Base-by-base conservation (phyloP, 2,113 vertebrate genomes). In the Prietella phreatophila region DNA sequence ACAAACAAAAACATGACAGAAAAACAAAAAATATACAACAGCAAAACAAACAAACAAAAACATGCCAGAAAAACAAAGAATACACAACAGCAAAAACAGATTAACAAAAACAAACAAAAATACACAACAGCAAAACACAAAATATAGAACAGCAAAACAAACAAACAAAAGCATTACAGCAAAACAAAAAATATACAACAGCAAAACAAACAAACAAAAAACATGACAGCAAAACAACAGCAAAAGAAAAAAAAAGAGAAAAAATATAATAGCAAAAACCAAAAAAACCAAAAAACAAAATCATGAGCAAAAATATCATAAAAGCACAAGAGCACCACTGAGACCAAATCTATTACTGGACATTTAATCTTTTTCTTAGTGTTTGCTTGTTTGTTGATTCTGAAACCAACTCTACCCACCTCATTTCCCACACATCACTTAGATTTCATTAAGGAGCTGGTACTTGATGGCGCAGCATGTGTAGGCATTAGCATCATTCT, bases 401-500 rank as follows among this genome's bases (percentile, higher is more conserved):
- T 81, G 63, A 50, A 87, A 30, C 25, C 36, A 75, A 73, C 82
- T 60, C 81, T 56, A 33, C 69, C 86, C 56, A 87, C 56, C 47
- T 61, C 60, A 55, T 78, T 79, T 84, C 82, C 82, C 73, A 67
- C 60, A 84, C 82, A 50, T 60, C 42, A 11, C 56, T 85, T 84
- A 79, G 73, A 55, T 67, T 85, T 80, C 58, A 88, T 84, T 67
- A 84, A 67, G 58, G 78, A 60, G 71, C 11, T 19, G 0, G 27
- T 50, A 58, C 61, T 25, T 50, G 79, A 87, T 87, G 65, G 55
- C 80, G 83, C 58, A 84, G 82, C 73, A n/a, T 84, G 82, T 78
- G 87, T 84, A 67, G 56, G 87, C 84, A 73, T 87, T 86, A 36
- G 27, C 71, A 58, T 25, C 63, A 84, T 67, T 84, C 33, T 79